Conservation (phyloP, 2,113 vertebrate genomes). For the Upupa epops region DNA sequence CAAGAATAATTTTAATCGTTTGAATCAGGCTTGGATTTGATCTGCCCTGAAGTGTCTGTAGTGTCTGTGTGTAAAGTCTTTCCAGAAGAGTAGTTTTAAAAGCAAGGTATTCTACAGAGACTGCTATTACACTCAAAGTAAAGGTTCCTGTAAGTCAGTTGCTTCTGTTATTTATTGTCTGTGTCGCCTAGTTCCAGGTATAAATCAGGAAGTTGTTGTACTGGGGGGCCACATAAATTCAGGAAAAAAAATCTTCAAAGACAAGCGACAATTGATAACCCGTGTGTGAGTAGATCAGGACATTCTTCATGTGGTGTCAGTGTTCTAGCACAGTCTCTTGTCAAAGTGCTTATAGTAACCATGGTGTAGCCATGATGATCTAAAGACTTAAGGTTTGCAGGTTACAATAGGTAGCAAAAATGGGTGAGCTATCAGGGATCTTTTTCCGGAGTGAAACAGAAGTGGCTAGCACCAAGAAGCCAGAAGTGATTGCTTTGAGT, state of each 20-base stretch:
- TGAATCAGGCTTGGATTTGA: not conserved
- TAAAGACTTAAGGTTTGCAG: not conserved
- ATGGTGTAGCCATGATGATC: not conserved
- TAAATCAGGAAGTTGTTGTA: not conserved
- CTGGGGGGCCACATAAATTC: not conserved
- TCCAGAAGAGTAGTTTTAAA: not conserved
- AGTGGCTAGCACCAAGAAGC: not conserved
- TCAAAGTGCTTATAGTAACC: not conserved
- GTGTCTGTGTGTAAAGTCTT: not conserved
- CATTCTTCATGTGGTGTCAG: not conserved
- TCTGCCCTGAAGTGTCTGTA: not conserved
- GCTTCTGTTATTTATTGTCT: not conserved
- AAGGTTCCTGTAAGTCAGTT: not conserved
- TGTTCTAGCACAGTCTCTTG: not conserved
- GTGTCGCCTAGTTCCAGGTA: not conserved
- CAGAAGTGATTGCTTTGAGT: not conserved
- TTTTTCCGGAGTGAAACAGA: not conserved
- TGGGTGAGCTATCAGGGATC: not conserved
- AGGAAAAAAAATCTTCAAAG: not conserved
- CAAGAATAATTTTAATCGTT: not conserved
- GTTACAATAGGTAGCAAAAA: not conserved
- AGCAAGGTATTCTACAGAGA: not conserved
- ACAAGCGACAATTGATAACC: not conserved
- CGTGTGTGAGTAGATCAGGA: not conserved
- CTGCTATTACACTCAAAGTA: not conserved